phyloP scores from a whole-genome alignment of 2,888 invertebrate species.

The Agrochola litura region DNA sequence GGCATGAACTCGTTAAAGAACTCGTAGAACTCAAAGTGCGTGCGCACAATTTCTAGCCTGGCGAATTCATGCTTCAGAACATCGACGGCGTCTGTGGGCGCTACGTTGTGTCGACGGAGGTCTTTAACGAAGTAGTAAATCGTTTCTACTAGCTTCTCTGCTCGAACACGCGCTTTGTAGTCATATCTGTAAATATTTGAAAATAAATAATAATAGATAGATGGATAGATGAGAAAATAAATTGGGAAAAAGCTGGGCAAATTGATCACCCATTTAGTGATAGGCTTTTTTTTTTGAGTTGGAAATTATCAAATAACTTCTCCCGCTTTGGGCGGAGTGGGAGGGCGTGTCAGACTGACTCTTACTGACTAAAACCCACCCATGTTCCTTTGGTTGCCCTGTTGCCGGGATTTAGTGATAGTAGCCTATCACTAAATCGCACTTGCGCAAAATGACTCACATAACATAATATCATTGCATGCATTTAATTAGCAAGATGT shows the following conservation, averaged over 20 bases:
- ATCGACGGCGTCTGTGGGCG: slow-evolving; percentile 70
- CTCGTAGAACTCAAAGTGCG: slow-evolving; percentile 84
- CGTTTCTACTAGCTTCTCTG: slow-evolving; percentile 81
- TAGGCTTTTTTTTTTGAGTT: too few relatives aligned
- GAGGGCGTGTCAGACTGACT: too few relatives aligned
- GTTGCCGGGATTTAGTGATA: too few relatives aligned
- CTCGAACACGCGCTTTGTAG: slow-evolving; percentile 83
- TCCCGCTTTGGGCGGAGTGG: too few relatives aligned
- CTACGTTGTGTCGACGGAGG: slow-evolving; percentile 68
- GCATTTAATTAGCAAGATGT: not conserved
- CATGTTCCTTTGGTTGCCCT: too few relatives aligned
- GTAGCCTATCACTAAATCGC: too few relatives aligned
- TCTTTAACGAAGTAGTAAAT: slow-evolving; percentile 79
- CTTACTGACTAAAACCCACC: too few relatives aligned
- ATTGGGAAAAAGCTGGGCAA: too few relatives aligned
- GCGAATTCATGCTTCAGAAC: slow-evolving; percentile 83
- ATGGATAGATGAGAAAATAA: not conserved
- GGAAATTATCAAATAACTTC: too few relatives aligned
- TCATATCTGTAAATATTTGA: slow-evolving; percentile 76
- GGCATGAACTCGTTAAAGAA: slow-evolving; percentile 86
- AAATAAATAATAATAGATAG: not conserved
- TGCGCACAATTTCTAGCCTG: slow-evolving; percentile 77
- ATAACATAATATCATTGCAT: not conserved
- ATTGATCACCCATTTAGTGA: too few relatives aligned
- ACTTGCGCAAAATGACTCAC: not conserved